Evolutionary conservation across 2,797 vertebrate genomes (phyloP).

Genomic region (Glossophaga mutica): DNA sequence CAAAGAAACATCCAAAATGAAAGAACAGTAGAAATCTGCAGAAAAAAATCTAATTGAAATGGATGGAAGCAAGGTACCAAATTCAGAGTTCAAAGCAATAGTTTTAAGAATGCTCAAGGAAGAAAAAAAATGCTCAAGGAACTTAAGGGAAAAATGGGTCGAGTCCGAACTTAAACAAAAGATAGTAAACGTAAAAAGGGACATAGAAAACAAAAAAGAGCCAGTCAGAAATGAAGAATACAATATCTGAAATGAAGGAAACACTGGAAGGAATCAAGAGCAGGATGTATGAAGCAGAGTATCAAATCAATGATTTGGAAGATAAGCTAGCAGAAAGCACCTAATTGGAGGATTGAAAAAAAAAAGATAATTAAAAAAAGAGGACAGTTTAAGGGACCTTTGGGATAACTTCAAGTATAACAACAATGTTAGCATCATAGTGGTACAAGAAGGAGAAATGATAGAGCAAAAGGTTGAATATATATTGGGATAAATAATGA

Average conservation of each 20-base stretch:
- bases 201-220: not conserved
- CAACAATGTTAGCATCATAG: not conserved
- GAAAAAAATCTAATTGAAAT: not conserved
- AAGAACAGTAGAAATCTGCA: not conserved
- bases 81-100: not conserved
- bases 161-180: not conserved
- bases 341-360: not conserved
- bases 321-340: not conserved
- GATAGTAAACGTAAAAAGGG: not conserved
- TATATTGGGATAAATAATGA: not conserved
- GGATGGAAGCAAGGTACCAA: not conserved
- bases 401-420: not conserved
- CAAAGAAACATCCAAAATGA: not conserved
- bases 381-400: not conserved
- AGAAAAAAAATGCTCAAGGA: not conserved
- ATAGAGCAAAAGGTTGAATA: not conserved
- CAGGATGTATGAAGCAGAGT: not conserved
- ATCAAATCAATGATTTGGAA: not conserved
- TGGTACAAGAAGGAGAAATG: not conserved
- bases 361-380: not conserved
- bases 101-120: not conserved
- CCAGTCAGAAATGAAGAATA: too few relatives aligned
- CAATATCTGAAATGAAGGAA: not conserved
- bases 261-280: not conserved
- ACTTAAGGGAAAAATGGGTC: not conserved